Evolutionary conservation across 2,797 vertebrate genomes (phyloP).

Genomic region (Scyliorhinus canicula): DNA sequence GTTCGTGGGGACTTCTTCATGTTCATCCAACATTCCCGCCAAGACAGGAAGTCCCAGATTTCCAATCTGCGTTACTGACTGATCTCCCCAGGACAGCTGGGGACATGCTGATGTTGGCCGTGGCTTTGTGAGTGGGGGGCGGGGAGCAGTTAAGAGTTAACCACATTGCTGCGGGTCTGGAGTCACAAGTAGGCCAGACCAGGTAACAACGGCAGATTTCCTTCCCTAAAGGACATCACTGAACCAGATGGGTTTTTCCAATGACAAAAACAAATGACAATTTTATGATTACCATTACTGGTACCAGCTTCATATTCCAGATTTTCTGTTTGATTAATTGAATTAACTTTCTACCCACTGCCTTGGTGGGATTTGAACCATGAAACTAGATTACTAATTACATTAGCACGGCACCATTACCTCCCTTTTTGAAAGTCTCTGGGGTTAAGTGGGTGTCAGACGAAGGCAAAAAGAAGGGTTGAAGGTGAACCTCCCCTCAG

Average conservation of each 20-base stretch:
- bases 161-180: too few relatives aligned
- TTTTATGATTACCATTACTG: too few relatives aligned
- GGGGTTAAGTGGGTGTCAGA: not conserved
- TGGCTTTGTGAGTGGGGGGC: not conserved
- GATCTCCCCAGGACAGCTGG: not conserved
- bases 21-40: not conserved
- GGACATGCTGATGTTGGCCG: not conserved
- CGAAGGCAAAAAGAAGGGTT: not conserved
- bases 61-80: not conserved
- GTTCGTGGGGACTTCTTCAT: not conserved
- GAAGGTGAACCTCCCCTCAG: not conserved
- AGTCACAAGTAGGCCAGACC: too few relatives aligned
- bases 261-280: too few relatives aligned
- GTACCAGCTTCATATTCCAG: too few relatives aligned
- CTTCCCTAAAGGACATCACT: too few relatives aligned
- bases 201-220: too few relatives aligned
- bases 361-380: too few relatives aligned
- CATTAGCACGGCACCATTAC: not conserved
- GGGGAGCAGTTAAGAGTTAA: not conserved
- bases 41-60: not conserved
- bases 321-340: too few relatives aligned
- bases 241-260: too few relatives aligned
- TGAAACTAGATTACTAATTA: not conserved
- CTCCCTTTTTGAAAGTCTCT: not conserved
- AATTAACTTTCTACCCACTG: too few relatives aligned